Percentiles rank a stretch among this genome's conserved stretches.
Conservation (phyloP, 1,140 invertebrate species). For the Ceratina australensis region DNA sequence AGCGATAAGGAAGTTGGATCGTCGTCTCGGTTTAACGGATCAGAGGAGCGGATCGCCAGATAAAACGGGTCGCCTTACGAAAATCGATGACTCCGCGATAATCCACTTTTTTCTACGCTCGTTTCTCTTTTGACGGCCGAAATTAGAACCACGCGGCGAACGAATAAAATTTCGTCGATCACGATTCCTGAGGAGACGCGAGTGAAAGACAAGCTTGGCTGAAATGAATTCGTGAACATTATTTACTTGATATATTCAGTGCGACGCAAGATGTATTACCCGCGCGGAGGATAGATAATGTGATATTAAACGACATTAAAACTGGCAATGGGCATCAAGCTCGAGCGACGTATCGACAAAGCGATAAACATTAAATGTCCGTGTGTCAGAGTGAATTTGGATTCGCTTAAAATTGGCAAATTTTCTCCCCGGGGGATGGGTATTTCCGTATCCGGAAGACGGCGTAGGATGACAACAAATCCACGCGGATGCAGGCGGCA, state of each 20-base stretch:
- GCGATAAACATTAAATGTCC: not conserved
- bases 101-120: not conserved
- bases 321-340: not conserved
- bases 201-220: not conserved
- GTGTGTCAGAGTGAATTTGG: not conserved
- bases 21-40: slow-evolving; percentile 37
- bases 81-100: slow-evolving; percentile 21
- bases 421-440: not conserved
- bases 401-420: slow-evolving; percentile 4
- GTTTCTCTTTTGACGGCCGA: not conserved
- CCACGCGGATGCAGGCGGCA: not conserved
- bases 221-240: not conserved
- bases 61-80: not conserved
- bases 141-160: slow-evolving; percentile 1
- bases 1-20: slow-evolving; percentile 34
- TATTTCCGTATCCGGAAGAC: not conserved
- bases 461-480: slow-evolving; percentile 13
- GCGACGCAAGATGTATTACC: not conserved
- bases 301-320: not conserved
- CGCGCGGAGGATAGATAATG: not conserved
- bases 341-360: not conserved
- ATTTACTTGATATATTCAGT: not conserved
- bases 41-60: slow-evolving; percentile 16
- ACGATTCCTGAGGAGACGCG: not conserved
- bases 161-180: not conserved